Base-by-base conservation (phyloP, 2,113 vertebrate species). In the Chloropsis cyanopogon region DNA sequence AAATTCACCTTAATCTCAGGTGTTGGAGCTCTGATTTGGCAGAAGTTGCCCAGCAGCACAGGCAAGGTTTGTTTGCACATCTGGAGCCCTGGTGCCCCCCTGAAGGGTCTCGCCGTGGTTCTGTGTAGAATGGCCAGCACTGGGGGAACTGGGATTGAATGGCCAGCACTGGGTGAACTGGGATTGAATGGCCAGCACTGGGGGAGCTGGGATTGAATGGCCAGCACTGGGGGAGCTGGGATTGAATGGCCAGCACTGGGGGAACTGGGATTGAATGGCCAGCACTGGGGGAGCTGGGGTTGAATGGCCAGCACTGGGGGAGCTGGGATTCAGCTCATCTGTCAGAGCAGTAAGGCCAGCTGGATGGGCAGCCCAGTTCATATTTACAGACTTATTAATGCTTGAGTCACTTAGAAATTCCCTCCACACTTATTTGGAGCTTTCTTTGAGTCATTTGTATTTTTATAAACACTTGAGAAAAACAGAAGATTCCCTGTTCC, bases 401-500 rank as follows among this genome's bases (percentile, higher is more conserved):
- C 29, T 50, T 89, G 84, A 82, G 75, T 93, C 83, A 69, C 59
- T 61, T 50, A 78, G 35, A 56, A 82, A 46, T 52, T 75, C 70
- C 76, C 47, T 60, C 12, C 35, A 12, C 44, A 5, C 49, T 81
- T 71, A 7, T 0, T n/a, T 42, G 22, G 61, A 88, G 63, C 28
- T 50, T 75, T 42, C 56, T 17, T 39, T 57, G 70, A 92, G 82
- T 92, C 57, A 61, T 44, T 90, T 59, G 69, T 31, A 31, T 35
- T 90, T 59, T 71, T 31, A 31, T 35, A 59, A 90, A 54, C 72
- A 50, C 25, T 95, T 93, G 22, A 81, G 86, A 92, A 71, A 42
- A 57, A 64, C 41, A 85, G 83, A 93, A 92, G 84, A 93, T 80
- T 86, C 76, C 18, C 81, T 73, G 57, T 60, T 59, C 57, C 46